A percentile compares a stretch with the other conserved stretches of the same genome.
Evolutionary conservation across 2,888 invertebrate genomes (phyloP).

Genomic region (Euplagia quadripunctaria): DNA sequence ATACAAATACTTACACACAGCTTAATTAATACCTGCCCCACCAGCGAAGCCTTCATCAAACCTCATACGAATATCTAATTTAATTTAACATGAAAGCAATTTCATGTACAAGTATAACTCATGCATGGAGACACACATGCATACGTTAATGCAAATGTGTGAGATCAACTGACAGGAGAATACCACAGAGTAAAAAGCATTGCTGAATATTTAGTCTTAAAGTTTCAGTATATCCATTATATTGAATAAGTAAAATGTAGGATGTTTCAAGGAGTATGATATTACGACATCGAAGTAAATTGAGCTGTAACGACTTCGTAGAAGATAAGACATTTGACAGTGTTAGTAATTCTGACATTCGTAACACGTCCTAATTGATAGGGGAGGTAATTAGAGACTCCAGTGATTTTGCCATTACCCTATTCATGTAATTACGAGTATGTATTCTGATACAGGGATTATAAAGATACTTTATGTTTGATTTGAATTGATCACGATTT

Average conservation of each 20-base stretch:
- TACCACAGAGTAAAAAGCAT: constrained; percentile 32
- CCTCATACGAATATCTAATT: constrained; percentile 78
- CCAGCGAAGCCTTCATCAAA: constrained; percentile 64
- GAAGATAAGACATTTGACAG: constrained; percentile 57
- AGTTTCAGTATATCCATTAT: constrained; percentile 20
- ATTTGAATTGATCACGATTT: constrained; percentile 15
- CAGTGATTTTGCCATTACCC: constrained; percentile 58
- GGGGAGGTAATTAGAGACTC: constrained; percentile 53
- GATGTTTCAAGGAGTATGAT: constrained; percentile 47
- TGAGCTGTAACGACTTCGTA: constrained; percentile 53
- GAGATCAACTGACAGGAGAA: constrained; percentile 21
- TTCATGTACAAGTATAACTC: constrained; percentile 75
- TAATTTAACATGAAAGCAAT: constrained; percentile 81
- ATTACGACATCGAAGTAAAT: constrained; percentile 43
- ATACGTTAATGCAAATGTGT: constrained; percentile 24
- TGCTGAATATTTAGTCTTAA: not conserved
- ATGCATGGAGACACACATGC: constrained; percentile 51
- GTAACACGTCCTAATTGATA: constrained; percentile 63
- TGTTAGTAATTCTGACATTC: constrained; percentile 63
- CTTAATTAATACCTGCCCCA: constrained; percentile 64
- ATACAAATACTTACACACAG: constrained; percentile 50
- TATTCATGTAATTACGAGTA: constrained; percentile 44
- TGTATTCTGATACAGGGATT: constrained; percentile 45
- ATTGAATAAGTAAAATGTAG: constrained; percentile 6
- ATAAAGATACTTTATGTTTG: constrained; percentile 31